Evolutionary conservation across 2,113 vertebrate species (phyloP).

Genomic region (Struthidea cinerea): DNA sequence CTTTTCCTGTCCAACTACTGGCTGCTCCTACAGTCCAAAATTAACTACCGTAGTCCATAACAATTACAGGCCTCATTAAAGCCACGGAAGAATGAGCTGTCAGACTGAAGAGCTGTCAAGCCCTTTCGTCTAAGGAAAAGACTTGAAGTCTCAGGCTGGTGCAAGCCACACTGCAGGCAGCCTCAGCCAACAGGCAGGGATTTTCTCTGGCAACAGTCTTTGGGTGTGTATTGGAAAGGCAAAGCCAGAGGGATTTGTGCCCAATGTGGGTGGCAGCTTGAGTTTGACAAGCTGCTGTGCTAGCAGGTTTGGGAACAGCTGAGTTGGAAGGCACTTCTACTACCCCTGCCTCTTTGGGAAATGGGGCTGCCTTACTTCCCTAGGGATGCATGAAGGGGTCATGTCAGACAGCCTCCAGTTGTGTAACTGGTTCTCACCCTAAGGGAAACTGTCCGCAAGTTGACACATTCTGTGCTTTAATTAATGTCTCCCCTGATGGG

Average conservation of each 20-base stretch:
- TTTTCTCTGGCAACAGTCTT: not conserved
- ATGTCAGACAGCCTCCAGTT: not conserved
- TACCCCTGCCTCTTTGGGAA: not conserved
- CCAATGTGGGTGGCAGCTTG: not conserved
- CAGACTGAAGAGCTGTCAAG: not conserved
- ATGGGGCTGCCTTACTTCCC: not conserved
- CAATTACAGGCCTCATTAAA: constrained; percentile 37
- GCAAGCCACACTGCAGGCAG: not conserved
- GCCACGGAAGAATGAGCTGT: not conserved
- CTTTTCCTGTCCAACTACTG: constrained; percentile 5
- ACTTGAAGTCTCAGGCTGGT: not conserved
- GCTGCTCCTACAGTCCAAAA: not conserved
- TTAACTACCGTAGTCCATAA: not conserved
- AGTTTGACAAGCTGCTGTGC: not conserved
- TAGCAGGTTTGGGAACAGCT: not conserved
- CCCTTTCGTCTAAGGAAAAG: not conserved
- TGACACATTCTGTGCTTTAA: no score
- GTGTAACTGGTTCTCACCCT: not conserved
- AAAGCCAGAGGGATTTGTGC: not conserved
- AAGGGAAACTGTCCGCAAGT: not conserved
- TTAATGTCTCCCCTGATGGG: no score
- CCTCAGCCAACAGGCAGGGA: not conserved
- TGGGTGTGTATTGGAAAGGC: not conserved
- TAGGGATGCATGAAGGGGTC: not conserved
- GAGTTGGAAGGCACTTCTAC: not conserved